phyloP scores from a whole-genome alignment of 2,113 vertebrate species.

The Hippopotamus amphibius region DNA sequence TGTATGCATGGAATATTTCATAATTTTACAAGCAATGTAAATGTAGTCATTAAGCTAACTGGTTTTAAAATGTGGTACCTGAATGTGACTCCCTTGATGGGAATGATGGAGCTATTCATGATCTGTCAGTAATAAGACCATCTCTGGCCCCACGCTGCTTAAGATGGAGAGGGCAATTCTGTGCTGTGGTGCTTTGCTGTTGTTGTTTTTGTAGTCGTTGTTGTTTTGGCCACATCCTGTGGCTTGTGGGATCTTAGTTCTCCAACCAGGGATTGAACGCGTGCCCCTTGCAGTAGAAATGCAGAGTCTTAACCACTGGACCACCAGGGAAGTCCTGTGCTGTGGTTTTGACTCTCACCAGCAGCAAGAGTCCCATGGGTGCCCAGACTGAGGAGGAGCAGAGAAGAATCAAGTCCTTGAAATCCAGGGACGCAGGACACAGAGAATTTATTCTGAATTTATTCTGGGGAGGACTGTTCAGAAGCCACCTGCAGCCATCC shows the following conservation, averaged over 20 bases:
- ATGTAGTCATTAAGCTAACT: neutral
- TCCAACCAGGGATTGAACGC: too few species aligned
- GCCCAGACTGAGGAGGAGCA: accelerated
- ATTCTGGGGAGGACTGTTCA: too few species aligned
- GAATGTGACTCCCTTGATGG: neutral
- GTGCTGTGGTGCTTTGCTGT: neutral
- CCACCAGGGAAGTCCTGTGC: neutral
- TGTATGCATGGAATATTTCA: neutral
- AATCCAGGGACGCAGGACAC: neutral
- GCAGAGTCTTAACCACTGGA: too few species aligned
- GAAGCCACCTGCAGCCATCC: neutral
- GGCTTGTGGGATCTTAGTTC: too few species aligned
- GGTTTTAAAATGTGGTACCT: neutral
- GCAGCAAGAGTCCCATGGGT: accelerated
- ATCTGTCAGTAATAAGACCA: accelerated
- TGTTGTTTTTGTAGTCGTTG: too few species aligned
- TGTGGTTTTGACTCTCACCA: neutral
- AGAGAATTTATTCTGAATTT: neutral
- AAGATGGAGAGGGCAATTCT: neutral
- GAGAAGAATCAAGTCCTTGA: neutral
- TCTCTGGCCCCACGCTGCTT: neutral
- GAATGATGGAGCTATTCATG: neutral
- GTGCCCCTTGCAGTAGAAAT: too few species aligned
- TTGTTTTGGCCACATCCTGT: too few species aligned
- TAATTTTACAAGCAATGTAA: neutral